Percentiles rank a stretch among this genome's conserved stretches.
phyloP scores from a whole-genome alignment of 2,888 invertebrate genomes.

The Bedellia somnulentella region DNA sequence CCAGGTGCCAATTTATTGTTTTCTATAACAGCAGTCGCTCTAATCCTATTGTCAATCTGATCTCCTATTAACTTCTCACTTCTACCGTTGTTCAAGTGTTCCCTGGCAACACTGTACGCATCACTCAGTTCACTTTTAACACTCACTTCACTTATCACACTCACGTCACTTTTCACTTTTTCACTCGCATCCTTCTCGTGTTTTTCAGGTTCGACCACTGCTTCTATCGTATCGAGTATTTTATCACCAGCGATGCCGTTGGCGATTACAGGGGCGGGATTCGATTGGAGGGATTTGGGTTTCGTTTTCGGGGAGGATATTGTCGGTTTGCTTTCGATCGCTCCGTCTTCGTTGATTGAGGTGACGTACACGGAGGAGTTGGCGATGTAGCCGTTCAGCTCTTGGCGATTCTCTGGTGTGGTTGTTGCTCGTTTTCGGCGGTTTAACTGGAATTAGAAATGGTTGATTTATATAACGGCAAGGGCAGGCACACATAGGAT shows the following conservation, averaged over 20 bases:
- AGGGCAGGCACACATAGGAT: too few species aligned
- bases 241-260: constrained; percentile 37
- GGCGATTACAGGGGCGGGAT: constrained; percentile 44
- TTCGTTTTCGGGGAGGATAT: constrained; percentile 48
- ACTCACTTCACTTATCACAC: constrained; percentile 32
- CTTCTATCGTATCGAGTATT: constrained; percentile 20
- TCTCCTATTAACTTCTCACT: constrained; percentile 75
- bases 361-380: constrained; percentile 84
- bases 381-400: constrained; percentile 80
- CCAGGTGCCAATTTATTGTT: constrained; percentile 61
- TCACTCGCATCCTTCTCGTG: constrained; percentile 21
- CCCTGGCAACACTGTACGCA: constrained; percentile 41
- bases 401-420: constrained; percentile 45
- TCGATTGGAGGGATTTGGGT: constrained; percentile 46
- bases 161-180: constrained; percentile 18
- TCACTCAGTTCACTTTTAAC: constrained; percentile 46
- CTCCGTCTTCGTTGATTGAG: constrained; percentile 64
- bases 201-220: constrained; percentile 33
- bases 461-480: constrained; percentile 3
- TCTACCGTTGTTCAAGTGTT: constrained; percentile 65
- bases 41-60: constrained; percentile 61
- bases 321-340: constrained; percentile 47
- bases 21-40: constrained; percentile 64
- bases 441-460: constrained; percentile 66
- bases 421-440: constrained; percentile 56